phyloP scores from a whole-genome alignment of 2,113 vertebrate species.

The Choloepus hoffmanni region DNA sequence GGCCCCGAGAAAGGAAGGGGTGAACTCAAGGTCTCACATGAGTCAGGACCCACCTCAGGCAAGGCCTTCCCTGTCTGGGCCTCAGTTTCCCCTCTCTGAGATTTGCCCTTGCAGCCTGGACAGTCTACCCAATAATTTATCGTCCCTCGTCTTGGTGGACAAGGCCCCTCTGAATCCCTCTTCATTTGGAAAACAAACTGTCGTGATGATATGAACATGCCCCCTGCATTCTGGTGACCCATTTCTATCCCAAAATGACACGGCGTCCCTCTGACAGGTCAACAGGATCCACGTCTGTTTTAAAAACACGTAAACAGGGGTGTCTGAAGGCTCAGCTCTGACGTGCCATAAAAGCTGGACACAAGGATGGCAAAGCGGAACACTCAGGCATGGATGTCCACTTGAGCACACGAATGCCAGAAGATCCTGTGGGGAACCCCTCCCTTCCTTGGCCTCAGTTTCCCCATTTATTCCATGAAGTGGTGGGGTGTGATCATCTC shows the following conservation, averaged over 20 bases:
- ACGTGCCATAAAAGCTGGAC: not conserved
- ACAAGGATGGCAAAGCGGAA: not conserved
- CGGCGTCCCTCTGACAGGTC: not conserved
- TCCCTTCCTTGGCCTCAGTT: not conserved
- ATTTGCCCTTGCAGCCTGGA: not conserved
- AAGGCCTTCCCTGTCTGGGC: not conserved
- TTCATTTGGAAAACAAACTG: not conserved
- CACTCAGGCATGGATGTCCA: not conserved
- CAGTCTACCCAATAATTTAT: not conserved
- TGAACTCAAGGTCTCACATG: not conserved
- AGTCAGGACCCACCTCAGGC: not conserved
- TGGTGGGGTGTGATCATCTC: not conserved
- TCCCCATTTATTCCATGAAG: not conserved
- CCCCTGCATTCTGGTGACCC: not conserved
- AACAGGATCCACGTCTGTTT: not conserved
- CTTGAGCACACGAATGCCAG: not conserved
- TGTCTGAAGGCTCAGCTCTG: not conserved
- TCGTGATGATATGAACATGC: not conserved
- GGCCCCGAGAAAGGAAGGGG: not conserved
- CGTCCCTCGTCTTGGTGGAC: not conserved
- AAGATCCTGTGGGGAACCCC: not conserved
- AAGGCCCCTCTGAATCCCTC: not conserved
- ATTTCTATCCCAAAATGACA: not conserved
- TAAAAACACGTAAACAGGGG: not conserved
- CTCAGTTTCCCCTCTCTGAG: slow-evolving; percentile 28